phyloP scores from a whole-genome alignment of 2,888 invertebrate genomes.

The Cryptocephalus moraei region DNA sequence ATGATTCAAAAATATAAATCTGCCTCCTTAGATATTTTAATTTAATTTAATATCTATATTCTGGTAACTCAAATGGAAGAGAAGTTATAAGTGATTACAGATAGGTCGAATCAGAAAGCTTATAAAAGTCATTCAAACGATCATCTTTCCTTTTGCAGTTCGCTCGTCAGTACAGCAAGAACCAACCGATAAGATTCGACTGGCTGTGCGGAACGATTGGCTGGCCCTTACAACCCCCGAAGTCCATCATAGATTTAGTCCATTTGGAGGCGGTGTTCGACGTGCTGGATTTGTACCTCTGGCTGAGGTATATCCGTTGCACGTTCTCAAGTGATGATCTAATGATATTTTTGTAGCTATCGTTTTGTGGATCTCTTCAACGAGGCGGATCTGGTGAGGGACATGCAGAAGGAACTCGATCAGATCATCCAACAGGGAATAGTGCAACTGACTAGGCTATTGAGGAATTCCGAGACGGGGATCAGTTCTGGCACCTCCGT shows the following conservation, averaged over 20 bases:
- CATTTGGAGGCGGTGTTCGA: slow-evolving; percentile 92
- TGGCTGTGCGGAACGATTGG: slow-evolving; percentile 79
- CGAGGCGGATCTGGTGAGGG: slow-evolving; percentile 63
- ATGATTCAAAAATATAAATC: too few relatives aligned
- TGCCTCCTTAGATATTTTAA: too few relatives aligned
- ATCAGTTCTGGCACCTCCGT: slow-evolving; percentile 32
- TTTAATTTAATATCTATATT: too few relatives aligned
- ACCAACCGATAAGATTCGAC: slow-evolving; percentile 76
- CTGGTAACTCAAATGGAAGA: too few relatives aligned
- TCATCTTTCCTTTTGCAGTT: slow-evolving; percentile 52
- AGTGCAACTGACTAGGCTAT: slow-evolving; percentile 64
- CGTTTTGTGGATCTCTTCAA: slow-evolving; percentile 88
- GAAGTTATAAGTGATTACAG: too few relatives aligned
- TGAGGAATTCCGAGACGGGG: slow-evolving; percentile 50
- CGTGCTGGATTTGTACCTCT: slow-evolving; percentile 90
- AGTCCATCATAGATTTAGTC: slow-evolving; percentile 77
- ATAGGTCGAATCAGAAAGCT: too few relatives aligned
- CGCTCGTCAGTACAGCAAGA: slow-evolving; percentile 82
- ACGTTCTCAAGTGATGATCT: neutral
- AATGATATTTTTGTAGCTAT: slow-evolving; percentile 50
- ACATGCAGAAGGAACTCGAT: slow-evolving; percentile 81
- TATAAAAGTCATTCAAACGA: neutral
- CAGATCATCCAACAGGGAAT: slow-evolving; percentile 83
- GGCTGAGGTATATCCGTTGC: slow-evolving; percentile 63
- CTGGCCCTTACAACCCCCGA: slow-evolving; percentile 79